These are phyloP conservation scores for Pterostichus niger DNA, from an alignment of 2,888 invertebrate species.

Conservation along the genomic window DNA sequence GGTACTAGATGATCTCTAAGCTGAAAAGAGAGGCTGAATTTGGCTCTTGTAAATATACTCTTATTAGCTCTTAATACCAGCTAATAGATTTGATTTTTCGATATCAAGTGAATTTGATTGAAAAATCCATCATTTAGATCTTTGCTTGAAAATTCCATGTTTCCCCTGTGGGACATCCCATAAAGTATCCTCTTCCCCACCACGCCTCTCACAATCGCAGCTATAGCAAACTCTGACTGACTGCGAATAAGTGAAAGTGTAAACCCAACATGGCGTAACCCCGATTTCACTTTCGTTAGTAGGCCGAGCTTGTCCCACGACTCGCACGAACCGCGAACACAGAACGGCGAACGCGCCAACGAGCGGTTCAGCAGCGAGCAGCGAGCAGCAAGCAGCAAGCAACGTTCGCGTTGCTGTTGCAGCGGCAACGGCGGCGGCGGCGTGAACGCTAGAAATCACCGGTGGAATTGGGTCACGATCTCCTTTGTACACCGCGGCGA, in stretches of 20 bases:
- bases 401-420: slow-evolving; percentile 64
- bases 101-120: no score
- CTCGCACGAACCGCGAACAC: slow-evolving; percentile 71
- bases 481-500: slow-evolving; percentile 71
- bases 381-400: slow-evolving; percentile 53
- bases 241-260: slow-evolving; percentile 77
- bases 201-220: no score
- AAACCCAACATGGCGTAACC: slow-evolving; percentile 75
- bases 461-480: slow-evolving; percentile 76
- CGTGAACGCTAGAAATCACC: slow-evolving; percentile 75
- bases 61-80: no score
- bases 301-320: slow-evolving; percentile 78
- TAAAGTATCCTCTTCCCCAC: no score
- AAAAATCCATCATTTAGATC: background rate
- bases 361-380: slow-evolving; percentile 58
- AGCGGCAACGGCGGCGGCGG: slow-evolving; percentile 70
- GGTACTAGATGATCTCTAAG: no score
- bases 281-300: slow-evolving; percentile 79
- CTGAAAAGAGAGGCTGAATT: no score
- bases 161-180: slow-evolving; percentile 15
- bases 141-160: background rate
- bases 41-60: no score
- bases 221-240: background rate
- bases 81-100: no score
- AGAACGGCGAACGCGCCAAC: slow-evolving; percentile 68